phyloP scores from a whole-genome alignment of 2,113 vertebrate species.

The Clarias magur region DNA sequence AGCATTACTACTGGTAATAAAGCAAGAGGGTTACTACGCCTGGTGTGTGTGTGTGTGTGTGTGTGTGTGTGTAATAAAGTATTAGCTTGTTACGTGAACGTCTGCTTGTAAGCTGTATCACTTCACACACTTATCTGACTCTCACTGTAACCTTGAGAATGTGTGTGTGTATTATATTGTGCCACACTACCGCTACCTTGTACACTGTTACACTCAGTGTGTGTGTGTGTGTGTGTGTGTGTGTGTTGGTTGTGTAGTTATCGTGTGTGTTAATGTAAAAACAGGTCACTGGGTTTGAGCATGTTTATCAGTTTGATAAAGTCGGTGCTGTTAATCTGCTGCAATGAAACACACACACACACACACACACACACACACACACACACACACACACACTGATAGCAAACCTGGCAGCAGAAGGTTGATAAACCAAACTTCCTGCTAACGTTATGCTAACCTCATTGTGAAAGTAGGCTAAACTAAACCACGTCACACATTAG shows the following conservation, averaged over 20 bases:
- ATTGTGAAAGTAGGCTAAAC: not conserved
- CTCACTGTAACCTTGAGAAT: conserved; percentile 33
- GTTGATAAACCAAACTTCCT: not conserved
- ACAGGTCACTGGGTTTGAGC: conserved; percentile 25
- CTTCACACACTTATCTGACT: conserved; percentile 18
- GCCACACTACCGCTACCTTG: not conserved
- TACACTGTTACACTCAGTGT: not conserved
- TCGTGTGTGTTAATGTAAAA: not conserved
- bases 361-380: conserved; percentile 53
- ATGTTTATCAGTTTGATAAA: conserved; percentile 24
- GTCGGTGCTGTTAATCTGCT: conserved; percentile 6
- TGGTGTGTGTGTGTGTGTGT: not conserved
- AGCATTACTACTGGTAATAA: too few species aligned
- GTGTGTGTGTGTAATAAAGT: not conserved
- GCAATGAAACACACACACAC: conserved; percentile 46
- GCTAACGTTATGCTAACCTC: not conserved
- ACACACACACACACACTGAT: not conserved
- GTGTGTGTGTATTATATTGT: not conserved
- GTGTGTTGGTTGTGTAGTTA: not conserved
- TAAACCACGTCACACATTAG: not conserved
- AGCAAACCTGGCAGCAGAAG: not conserved
- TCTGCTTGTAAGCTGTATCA: not conserved
- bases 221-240: conserved; percentile 4
- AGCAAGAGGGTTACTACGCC: not conserved
- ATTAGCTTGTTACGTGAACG: not conserved